Evolutionary conservation across 2,888 invertebrate species (phyloP).

Genomic region (Amphipyra tragopoginis): DNA sequence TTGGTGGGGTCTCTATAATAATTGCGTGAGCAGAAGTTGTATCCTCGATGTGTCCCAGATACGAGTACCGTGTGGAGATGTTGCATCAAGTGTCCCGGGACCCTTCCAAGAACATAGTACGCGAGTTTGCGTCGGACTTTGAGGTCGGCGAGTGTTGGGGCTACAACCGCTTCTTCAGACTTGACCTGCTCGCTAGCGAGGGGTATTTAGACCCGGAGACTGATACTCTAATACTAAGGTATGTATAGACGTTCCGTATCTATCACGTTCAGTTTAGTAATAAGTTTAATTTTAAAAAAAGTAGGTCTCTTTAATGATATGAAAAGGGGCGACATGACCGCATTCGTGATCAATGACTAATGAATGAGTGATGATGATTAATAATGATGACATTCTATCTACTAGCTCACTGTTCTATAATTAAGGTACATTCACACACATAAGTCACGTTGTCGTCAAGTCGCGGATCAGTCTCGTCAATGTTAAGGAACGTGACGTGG

Average conservation of each 20-base stretch:
- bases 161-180: conserved; percentile 97
- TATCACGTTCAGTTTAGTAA: not conserved
- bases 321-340: too few species aligned
- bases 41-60: conserved; percentile 85
- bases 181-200: conserved; percentile 96
- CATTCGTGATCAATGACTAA: too few species aligned
- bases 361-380: too few species aligned
- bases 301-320: too few species aligned
- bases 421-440: too few species aligned
- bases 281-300: too few species aligned
- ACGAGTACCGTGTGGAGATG: conserved; percentile 98
- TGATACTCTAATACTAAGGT: conserved; percentile 95
- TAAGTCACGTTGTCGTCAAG: too few species aligned
- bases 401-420: not conserved
- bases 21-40: conserved; percentile 46
- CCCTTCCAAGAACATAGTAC: conserved; percentile 95
- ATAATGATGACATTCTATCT: too few species aligned
- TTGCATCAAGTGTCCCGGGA: conserved; percentile 96
- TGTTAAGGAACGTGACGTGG: too few species aligned
- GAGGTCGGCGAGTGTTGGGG: conserved; percentile 99
- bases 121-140: conserved; percentile 98
- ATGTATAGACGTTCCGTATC: conserved; percentile 45
- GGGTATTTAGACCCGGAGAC: conserved; percentile 96
- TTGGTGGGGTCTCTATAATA: not conserved
- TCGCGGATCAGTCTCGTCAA: too few species aligned